phyloP scores from a whole-genome alignment of 1,140 invertebrate species.

The Sycobia sp. region DNA sequence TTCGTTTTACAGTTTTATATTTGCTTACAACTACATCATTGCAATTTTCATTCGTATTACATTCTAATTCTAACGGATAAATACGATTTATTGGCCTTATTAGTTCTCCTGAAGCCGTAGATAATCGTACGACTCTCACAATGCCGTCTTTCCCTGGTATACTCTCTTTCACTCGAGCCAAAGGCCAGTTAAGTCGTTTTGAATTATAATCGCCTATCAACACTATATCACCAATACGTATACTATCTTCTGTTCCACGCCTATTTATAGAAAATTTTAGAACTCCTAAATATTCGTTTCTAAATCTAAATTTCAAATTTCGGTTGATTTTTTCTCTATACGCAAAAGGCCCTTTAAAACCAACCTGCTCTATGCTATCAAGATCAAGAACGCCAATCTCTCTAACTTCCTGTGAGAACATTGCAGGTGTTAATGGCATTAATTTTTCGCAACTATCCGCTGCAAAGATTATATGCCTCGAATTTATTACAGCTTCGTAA shows the following conservation, averaged over 20 bases:
- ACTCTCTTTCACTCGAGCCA: conserved; percentile 28
- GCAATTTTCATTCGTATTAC: no score
- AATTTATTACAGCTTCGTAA: conserved; percentile 44
- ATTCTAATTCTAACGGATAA: conserved; percentile 11
- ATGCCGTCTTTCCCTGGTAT: conserved; percentile 35
- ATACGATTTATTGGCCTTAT: conserved; percentile 26
- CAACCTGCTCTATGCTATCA: conserved; percentile 29
- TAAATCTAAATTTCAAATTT: conserved; percentile 35
- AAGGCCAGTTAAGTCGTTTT: conserved; percentile 34
- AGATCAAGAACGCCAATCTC: conserved; percentile 38
- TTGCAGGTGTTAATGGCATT: conserved; percentile 33
- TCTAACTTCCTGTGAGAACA: conserved; percentile 43
- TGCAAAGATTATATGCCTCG: conserved; percentile 46
- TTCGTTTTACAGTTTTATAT: no score
- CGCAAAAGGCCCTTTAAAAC: background rate
- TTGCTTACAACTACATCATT: no score
- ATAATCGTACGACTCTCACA: conserved; percentile 1
- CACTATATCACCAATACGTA: conserved; percentile 16
- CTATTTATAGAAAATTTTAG: background rate
- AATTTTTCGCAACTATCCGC: conserved; percentile 38
- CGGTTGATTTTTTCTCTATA: conserved; percentile 25
- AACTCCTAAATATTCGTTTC: conserved; percentile 39
- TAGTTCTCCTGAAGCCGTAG: conserved; percentile 9
- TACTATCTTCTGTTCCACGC: background rate
- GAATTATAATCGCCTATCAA: conserved; percentile 24